Evolutionary conservation across 92 coral and sea anemone genomes (phyloP).

Genomic region (Siderastrea siderea): DNA sequence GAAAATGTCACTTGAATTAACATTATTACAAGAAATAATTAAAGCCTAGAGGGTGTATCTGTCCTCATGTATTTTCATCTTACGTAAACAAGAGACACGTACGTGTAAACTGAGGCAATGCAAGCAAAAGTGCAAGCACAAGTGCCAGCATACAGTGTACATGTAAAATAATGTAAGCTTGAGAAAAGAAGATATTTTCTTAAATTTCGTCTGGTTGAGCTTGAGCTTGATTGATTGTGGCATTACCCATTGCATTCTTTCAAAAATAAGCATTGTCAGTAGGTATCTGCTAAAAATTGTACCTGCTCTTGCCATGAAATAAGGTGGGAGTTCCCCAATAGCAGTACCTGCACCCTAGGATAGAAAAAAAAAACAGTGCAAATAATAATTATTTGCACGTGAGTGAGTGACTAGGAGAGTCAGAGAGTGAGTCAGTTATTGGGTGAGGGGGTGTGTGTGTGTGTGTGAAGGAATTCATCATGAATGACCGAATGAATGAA

Average conservation of each 20-base stretch:
- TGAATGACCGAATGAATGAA: too few species aligned
- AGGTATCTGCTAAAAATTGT: not conserved
- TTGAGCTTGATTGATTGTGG: not conserved
- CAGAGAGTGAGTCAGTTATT: too few species aligned
- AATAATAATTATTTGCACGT: not conserved
- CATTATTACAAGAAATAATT: not conserved
- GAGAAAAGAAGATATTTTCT: too few species aligned
- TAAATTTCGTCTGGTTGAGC: not conserved
- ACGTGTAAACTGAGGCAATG: too few species aligned
- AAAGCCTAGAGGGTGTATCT: not conserved
- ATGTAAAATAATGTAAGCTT: too few species aligned
- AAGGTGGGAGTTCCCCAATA: conserved; percentile 97
- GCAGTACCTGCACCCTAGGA: conserved; percentile 99
- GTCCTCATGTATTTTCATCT: too few species aligned
- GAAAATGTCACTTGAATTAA: not conserved
- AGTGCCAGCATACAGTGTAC: too few species aligned
- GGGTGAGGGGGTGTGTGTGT: too few species aligned
- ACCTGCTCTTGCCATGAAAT: conserved; percentile 99
- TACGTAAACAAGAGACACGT: too few species aligned
- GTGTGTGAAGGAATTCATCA: too few species aligned
- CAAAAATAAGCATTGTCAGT: not conserved
- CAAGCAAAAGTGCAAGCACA: too few species aligned
- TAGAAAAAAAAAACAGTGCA: not conserved
- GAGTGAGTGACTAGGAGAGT: too few species aligned
- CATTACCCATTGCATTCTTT: not conserved